These are phyloP conservation scores for Ptychobarbus kaznakovi DNA, from an alignment of 2,797 vertebrate species.

Conservation along the genomic window DNA sequence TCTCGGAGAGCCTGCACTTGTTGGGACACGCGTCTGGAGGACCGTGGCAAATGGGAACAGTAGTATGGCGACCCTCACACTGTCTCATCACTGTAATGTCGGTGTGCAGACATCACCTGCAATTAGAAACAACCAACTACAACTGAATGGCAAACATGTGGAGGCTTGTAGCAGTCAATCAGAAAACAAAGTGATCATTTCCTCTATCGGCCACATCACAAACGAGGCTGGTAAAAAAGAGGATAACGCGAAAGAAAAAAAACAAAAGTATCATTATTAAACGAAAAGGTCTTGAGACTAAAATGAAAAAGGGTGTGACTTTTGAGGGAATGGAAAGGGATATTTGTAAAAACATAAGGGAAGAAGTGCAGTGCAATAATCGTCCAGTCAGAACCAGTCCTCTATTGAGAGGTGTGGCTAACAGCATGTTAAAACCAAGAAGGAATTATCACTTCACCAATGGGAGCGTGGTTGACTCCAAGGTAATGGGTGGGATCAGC, in stretches of 20 bases:
- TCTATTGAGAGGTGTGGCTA: slow-evolving; percentile 60
- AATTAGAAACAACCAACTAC: slow-evolving; percentile 66
- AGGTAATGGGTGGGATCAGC: slow-evolving; percentile 78
- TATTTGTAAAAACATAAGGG: slow-evolving; percentile 63
- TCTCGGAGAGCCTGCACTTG: slow-evolving; percentile 77
- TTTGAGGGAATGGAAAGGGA: slow-evolving; percentile 74
- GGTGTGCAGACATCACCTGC: slow-evolving; percentile 80
- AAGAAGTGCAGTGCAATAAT: slow-evolving; percentile 67
- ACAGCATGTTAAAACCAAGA: slow-evolving; percentile 63
- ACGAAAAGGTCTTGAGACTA: slow-evolving; percentile 72
- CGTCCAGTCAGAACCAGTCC: slow-evolving; percentile 73
- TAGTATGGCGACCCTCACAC: slow-evolving; percentile 67
- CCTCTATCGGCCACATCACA: slow-evolving; percentile 62
- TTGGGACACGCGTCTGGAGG: slow-evolving; percentile 76
- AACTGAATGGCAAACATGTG: slow-evolving; percentile 53
- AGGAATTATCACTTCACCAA: slow-evolving; percentile 71
- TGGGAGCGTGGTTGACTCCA: slow-evolving; percentile 80
- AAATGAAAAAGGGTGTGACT: slow-evolving; percentile 80
- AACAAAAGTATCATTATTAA: slow-evolving; percentile 75
- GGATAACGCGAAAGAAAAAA: slow-evolving; percentile 64
- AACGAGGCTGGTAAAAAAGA: slow-evolving; percentile 61
- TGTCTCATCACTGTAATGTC: slow-evolving; percentile 75
- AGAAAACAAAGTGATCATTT: slow-evolving; percentile 58
- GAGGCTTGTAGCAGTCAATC: slow-evolving; percentile 60
- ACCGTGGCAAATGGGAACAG: slow-evolving; percentile 66